A percentile compares a stretch with the other conserved stretches of the same genome.
phyloP scores from a whole-genome alignment of 2,797 vertebrate genomes.

The Picus viridis region DNA sequence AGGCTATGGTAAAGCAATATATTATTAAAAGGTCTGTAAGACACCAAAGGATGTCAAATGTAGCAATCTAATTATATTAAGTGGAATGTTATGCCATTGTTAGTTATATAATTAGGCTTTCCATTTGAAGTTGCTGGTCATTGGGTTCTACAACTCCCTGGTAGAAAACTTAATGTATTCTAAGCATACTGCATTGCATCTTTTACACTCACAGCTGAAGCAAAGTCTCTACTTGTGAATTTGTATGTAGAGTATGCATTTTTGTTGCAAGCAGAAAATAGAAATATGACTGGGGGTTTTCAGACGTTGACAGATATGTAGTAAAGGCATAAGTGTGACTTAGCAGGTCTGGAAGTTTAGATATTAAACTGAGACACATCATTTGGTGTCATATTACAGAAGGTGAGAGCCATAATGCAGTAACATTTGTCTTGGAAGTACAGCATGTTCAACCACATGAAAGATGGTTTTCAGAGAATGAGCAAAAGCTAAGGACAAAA shows the following conservation, averaged over 20 bases:
- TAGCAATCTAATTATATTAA: not conserved
- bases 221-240: not conserved
- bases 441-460: not conserved
- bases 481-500: not conserved
- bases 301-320: not conserved
- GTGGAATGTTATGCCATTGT: not conserved
- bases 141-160: not conserved
- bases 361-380: conserved; percentile 30
- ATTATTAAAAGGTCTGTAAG: not conserved
- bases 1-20: not conserved
- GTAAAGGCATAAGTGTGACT: not conserved
- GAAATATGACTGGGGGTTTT: not conserved
- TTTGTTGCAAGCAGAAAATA: not conserved
- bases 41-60: not conserved
- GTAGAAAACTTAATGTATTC: not conserved
- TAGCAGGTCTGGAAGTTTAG: conserved; percentile 33
- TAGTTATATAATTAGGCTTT: not conserved
- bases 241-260: not conserved
- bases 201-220: not conserved
- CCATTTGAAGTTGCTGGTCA: not conserved
- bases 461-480: not conserved
- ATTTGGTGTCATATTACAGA: conserved; percentile 4
- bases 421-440: not conserved
- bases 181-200: not conserved
- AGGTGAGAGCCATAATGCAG: not conserved